Base-by-base conservation (phyloP, 2,113 vertebrate species). In the Rhinolophus ferrumequinum region DNA sequence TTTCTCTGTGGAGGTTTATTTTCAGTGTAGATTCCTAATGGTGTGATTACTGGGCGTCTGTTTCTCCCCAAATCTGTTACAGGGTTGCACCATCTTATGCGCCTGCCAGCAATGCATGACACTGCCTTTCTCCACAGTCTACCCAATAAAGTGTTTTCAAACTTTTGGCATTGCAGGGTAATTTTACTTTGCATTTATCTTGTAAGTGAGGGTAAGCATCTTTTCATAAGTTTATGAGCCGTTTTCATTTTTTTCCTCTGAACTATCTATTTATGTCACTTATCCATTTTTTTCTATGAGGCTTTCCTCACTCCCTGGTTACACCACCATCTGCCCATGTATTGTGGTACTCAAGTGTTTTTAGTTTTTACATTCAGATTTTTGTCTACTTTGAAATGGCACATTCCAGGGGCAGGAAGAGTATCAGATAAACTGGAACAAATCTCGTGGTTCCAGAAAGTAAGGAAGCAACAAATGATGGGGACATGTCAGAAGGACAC, bases 1-100 rank as follows among this genome's bases (percentile, higher is more conserved):
- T 81, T 85, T 93, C 66, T 21, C 85, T 35, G 54, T 79, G 56
- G n/a, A 92, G 73, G 38, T 89, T 93, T 92, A 62, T 66, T 30
- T 83, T 80, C 64, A 50, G 50, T 50, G n/a, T 76, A 70, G 28
- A 76, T 91, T 89, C 47, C 79, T 70, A 76, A 60, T 0, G 64
- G 52, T n/a, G 58, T 22, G 8, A 90, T 82, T 41, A 81, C 11
- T 19, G 15, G 13, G 18, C 77, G 28, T 50, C 58, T 52, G 15
- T 41, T 88, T 92, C 30, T 95, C 19, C 21, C 33, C 47, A 19
- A 85, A 72, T 33, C n/a, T 66, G 8, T 56, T 28, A 54, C 0
- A 47, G n/a, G 11, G 30, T 24, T 73, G 16, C 22, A 33, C 15
- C 50, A 73, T 60, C 62, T 75, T 58, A 52, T 5, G 47, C 18